Percentiles rank a stretch among this genome's conserved stretches.
These are phyloP conservation scores for Patiria miniata DNA, from an alignment of 35 echinoderm and acorn worm species.

Conservation along the genomic window DNA sequence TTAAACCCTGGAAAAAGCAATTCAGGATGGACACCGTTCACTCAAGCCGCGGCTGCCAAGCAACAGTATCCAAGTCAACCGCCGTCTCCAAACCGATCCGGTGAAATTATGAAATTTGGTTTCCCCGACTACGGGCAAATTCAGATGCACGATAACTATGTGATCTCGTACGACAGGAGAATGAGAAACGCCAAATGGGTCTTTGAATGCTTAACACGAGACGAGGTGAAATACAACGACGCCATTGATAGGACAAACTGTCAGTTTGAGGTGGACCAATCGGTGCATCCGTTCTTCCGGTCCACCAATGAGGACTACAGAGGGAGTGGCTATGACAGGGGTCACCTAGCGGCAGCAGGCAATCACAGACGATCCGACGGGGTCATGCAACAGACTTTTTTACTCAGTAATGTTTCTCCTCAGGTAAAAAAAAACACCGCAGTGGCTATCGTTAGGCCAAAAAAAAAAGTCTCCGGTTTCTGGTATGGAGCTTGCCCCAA, in stretches of 20 bases:
- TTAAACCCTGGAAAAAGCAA: neutral
- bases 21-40: neutral
- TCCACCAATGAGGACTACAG: conserved; percentile 7
- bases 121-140: neutral
- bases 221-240: neutral
- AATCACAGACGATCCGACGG: conserved; percentile 1
- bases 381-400: conserved; percentile 6
- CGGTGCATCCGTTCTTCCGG: conserved; percentile 9
- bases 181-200: neutral
- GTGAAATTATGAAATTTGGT: conserved; percentile 24
- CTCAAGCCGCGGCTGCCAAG: neutral
- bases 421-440: neutral
- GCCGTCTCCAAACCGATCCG: neutral
- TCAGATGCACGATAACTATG: neutral
- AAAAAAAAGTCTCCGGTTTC: too few relatives aligned
- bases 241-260: neutral
- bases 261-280: conserved; percentile 21
- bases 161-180: neutral
- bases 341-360: conserved; percentile 8
- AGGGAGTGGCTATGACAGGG: conserved; percentile 13
- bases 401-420: neutral
- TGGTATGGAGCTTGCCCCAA: too few relatives aligned
- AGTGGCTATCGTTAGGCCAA: too few relatives aligned
- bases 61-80: neutral
- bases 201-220: neutral